Base-by-base conservation (phyloP, 1,140 invertebrate species). In the Dinoponera quadriceps region DNA sequence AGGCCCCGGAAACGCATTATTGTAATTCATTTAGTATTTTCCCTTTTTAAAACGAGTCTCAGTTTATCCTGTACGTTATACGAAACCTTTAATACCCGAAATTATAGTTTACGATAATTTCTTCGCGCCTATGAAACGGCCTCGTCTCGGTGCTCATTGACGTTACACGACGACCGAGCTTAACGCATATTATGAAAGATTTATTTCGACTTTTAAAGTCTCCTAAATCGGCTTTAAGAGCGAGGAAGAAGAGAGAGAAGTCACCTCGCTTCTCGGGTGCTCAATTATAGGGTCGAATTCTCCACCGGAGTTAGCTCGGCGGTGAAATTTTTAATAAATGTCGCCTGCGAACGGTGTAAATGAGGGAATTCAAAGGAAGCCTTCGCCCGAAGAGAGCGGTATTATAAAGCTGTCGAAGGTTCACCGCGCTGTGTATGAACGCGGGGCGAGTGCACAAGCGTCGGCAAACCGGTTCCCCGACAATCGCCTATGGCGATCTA, bases 291-390 rank as follows among this genome's bases (percentile, higher is more conserved):
- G 51, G 33, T 44, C 51, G 51, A 80, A 69, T 69, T 71, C 75
- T 51, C 27, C 1, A 9, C 22, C 22, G 11, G 33, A 44, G 20
- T 27, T 11, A 20, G 48, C 48, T 66, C 4, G 25, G 51, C 25
- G 25, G 75, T 29, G 65, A 80, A 57, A 69, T 71, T 57, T 80
- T 80, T 80, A 80, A 80, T 69, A 80, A 80, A 69, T 44, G 75
- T 71, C 75, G 51, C n/a, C 51, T 13, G 65, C 18, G 54, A 49
- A 27, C 25, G 51, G 16, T 48, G 69, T 71, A 65, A 71, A 71
- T 69, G 63, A 78, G 63, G 25, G 33, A 69, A 71, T 22, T 68
- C 54, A 38, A 11, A 44, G 29, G 75, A 57, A 57, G 69, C 44
- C 65, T 48, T 48, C 3, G 4, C 51, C 22, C 29, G 11, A 18